phyloP scores from a whole-genome alignment of 2,888 invertebrate genomes.

The Xestia c-nigrum region DNA sequence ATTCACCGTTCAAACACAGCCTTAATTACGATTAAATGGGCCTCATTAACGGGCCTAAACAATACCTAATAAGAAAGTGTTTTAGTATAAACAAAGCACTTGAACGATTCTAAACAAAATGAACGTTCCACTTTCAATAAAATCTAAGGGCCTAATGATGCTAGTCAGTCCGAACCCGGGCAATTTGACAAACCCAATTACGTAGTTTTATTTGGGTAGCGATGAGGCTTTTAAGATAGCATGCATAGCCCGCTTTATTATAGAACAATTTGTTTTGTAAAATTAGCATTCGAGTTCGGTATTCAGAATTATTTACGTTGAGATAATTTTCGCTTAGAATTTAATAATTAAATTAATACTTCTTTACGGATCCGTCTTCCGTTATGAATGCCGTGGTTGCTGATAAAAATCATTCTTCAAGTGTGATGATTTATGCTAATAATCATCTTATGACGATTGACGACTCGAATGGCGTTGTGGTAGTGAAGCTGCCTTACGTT shows the following conservation, averaged over 20 bases:
- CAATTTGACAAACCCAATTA: slow-evolving; percentile 79
- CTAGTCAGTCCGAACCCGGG: slow-evolving; percentile 69
- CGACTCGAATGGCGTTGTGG: too few relatives aligned
- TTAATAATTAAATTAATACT: slow-evolving; percentile 3
- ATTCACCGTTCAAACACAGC: slow-evolving; percentile 44
- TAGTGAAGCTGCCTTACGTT: too few relatives aligned
- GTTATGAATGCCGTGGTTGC: neutral
- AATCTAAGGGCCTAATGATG: slow-evolving; percentile 74
- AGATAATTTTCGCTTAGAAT: slow-evolving; percentile 15
- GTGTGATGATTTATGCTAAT: neutral
- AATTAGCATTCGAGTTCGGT: slow-evolving; percentile 42
- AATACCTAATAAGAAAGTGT: slow-evolving; percentile 65
- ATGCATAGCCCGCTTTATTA: slow-evolving; percentile 46
- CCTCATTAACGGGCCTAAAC: slow-evolving; percentile 59
- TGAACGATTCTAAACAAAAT: slow-evolving; percentile 67
- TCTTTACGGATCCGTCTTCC: neutral
- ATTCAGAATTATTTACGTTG: slow-evolving; percentile 24
- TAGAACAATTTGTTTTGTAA: slow-evolving; percentile 54
- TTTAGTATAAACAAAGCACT: slow-evolving; percentile 65
- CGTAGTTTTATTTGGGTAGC: slow-evolving; percentile 75
- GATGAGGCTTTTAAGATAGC: slow-evolving; percentile 64
- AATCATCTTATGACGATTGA: too few relatives aligned
- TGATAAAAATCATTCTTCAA: neutral
- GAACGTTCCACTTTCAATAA: slow-evolving; percentile 71
- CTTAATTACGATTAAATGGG: slow-evolving; percentile 64